Conservation (phyloP, 2,113 vertebrate species). For the Acinonyx jubatus region DNA sequence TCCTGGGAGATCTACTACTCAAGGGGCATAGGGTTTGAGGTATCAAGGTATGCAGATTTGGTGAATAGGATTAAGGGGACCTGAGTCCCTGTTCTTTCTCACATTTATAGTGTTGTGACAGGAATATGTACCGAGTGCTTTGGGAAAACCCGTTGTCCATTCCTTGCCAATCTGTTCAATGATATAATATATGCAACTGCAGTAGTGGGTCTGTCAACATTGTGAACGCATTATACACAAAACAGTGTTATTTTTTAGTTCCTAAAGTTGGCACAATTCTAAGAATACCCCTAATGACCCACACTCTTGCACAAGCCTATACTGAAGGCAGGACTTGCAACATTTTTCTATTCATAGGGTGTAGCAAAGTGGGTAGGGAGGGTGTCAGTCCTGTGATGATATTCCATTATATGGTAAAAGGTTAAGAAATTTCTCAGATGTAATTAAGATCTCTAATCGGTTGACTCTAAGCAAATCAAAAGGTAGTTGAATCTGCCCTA, state of each 20-base stretch:
- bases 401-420: neutral
- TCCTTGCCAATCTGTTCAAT: neutral
- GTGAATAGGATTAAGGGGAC: neutral
- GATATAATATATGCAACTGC: neutral
- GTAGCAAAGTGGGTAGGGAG: neutral
- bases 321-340: neutral
- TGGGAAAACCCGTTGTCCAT: neutral
- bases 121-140: neutral
- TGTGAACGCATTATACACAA: neutral
- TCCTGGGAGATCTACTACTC: neutral
- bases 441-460: neutral
- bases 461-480: neutral
- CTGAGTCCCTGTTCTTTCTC: neutral
- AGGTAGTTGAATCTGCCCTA: neutral
- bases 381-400: neutral
- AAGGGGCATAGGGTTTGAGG: neutral
- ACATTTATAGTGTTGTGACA: neutral
- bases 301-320: neutral
- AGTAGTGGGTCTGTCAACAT: neutral
- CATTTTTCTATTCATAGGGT: neutral
- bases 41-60: neutral
- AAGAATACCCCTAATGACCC: neutral
- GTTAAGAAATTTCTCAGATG: neutral
- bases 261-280: neutral
- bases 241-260: neutral